Evolutionary conservation across 1,140 invertebrate species (phyloP).

Genomic region (Drosophila teissieri): DNA sequence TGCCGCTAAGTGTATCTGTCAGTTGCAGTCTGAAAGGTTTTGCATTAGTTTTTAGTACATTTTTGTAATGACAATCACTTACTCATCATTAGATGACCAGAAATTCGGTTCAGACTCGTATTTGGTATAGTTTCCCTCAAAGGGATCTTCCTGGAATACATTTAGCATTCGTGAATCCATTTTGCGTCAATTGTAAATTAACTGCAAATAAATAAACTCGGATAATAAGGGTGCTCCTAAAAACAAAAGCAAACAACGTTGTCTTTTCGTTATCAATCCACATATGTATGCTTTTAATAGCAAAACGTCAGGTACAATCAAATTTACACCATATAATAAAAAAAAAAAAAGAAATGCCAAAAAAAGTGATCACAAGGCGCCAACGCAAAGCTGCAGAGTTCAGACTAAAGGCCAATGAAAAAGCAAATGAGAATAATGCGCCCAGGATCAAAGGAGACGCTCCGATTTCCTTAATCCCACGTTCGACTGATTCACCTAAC

Average conservation of each 20-base stretch:
- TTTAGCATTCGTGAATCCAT: constrained; percentile 82
- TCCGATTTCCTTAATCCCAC: neutral
- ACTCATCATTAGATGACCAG: constrained; percentile 78
- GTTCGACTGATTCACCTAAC: neutral
- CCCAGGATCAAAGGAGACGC: too few species aligned
- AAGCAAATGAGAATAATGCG: neutral
- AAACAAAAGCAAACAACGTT: neutral
- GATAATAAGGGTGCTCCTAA: neutral
- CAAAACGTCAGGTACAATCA: too few species aligned
- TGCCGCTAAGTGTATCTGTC: constrained; percentile 75
- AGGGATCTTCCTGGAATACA: constrained; percentile 80
- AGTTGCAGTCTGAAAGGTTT: constrained; percentile 56
- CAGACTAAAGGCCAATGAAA: constrained; percentile 5
- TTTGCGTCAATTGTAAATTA: constrained; percentile 5
- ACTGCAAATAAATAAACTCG: neutral
- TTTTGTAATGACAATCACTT: constrained; percentile 25
- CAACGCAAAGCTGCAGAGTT: constrained; percentile 56
- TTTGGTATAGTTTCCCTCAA: constrained; percentile 74
- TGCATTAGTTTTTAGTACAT: neutral
- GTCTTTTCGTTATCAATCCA: neutral
- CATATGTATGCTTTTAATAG: too few species aligned
- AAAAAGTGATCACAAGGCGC: constrained; percentile 58
- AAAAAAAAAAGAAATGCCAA: constrained; percentile 44
- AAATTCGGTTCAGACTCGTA: constrained; percentile 71
- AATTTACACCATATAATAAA: neutral